Conservation (phyloP, 1,140 invertebrate species). For the Eurosta solidaginis region DNA sequence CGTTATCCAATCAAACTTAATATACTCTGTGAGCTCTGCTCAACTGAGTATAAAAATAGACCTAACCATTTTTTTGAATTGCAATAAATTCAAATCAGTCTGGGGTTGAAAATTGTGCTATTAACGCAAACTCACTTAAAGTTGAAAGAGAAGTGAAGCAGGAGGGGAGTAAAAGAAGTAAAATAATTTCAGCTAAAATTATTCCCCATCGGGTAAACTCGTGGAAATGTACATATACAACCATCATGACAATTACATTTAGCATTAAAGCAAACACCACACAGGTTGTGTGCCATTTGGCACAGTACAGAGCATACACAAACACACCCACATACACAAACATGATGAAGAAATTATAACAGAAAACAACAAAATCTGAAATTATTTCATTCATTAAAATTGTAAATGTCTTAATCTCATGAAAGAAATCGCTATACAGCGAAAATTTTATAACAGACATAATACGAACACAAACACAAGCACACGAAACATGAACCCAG, state of each 20-base stretch:
- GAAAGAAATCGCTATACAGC: slow-evolving; percentile 31
- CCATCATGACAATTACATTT: slow-evolving; percentile 1
- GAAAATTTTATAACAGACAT: neutral
- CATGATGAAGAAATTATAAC: neutral
- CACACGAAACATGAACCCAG: too few relatives aligned
- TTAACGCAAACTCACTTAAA: neutral
- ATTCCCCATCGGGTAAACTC: neutral
- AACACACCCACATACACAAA: neutral
- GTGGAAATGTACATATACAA: neutral
- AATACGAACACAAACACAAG: neutral
- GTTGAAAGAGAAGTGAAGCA: neutral
- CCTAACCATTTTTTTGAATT: neutral
- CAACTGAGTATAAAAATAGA: too few relatives aligned
- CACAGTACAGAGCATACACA: neutral
- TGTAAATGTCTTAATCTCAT: slow-evolving; percentile 38
- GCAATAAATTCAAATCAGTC: neutral
- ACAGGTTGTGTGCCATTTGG: neutral
- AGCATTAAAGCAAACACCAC: neutral
- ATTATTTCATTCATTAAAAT: slow-evolving; percentile 39
- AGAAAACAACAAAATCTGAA: slow-evolving; percentile 20
- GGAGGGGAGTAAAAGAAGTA: neutral
- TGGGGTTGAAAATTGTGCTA: neutral
- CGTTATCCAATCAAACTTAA: too few relatives aligned
- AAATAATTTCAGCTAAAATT: slow-evolving; percentile 32
- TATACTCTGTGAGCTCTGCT: too few relatives aligned